Percentiles rank a stretch among this genome's conserved stretches.
phyloP scores from a whole-genome alignment of 2,797 vertebrate species.

The Paguma larvata region DNA sequence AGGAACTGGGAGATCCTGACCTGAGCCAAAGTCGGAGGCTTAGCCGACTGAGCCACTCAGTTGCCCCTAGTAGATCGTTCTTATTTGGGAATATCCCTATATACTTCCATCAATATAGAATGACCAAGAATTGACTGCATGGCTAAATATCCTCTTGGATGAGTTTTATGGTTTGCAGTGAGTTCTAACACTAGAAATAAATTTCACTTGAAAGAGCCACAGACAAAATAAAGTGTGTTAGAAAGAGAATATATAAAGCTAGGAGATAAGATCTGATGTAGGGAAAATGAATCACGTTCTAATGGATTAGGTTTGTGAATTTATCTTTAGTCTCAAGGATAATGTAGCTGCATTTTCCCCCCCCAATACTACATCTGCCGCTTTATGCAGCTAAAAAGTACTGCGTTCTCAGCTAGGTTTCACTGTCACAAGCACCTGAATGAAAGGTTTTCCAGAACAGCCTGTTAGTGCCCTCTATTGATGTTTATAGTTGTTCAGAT shows the following conservation, averaged over 20 bases:
- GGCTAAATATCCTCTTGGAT: background rate
- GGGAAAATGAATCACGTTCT: background rate
- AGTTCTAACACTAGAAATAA: background rate
- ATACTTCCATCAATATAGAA: background rate
- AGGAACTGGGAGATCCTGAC: too few relatives aligned
- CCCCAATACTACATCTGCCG: background rate
- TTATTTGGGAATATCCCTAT: background rate
- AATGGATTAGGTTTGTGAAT: background rate
- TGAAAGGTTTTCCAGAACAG: slow-evolving; percentile 66
- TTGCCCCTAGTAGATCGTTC: background rate
- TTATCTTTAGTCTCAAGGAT: slow-evolving; percentile 22
- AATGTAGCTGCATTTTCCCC: background rate
- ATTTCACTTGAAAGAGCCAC: background rate
- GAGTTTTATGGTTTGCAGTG: background rate
- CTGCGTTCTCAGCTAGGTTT: slow-evolving; percentile 19
- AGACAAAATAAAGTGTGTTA: background rate
- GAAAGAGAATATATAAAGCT: background rate
- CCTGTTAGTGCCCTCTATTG: slow-evolving; percentile 80
- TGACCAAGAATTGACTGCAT: background rate
- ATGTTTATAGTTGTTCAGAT: slow-evolving; percentile 44
- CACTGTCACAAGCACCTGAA: background rate
- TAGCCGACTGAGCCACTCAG: too few relatives aligned
- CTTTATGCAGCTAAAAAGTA: background rate
- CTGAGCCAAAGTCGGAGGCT: too few relatives aligned
- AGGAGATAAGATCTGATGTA: background rate